phyloP scores from a whole-genome alignment of 2,113 vertebrate genomes.

The Fulica atra region DNA sequence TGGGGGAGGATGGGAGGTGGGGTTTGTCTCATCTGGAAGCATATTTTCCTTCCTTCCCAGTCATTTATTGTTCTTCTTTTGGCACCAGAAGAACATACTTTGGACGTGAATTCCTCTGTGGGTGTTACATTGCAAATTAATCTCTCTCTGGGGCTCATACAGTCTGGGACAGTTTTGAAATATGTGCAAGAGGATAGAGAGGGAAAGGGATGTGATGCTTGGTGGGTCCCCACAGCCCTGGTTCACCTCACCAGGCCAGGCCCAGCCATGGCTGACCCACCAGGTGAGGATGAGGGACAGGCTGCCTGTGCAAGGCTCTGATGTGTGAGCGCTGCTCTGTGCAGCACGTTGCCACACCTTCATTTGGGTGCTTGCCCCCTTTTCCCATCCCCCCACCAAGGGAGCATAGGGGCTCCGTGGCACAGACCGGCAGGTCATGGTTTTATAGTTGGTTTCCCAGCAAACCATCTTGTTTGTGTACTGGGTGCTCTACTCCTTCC shows the following conservation, averaged over 20 bases:
- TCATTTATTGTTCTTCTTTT: constrained; percentile 63
- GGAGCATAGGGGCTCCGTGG: rapidly evolving
- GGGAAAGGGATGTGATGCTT: not conserved
- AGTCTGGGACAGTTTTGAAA: constrained; percentile 33
- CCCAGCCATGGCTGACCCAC: rapidly evolving
- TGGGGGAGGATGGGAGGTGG: constrained; percentile 14
- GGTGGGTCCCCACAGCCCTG: not conserved
- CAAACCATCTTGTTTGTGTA: rapidly evolving
- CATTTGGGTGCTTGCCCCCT: rapidly evolving
- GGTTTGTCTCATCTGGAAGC: constrained; percentile 52
- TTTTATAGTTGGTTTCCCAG: not conserved
- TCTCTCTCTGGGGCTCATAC: constrained; percentile 49
- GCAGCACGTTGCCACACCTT: rapidly evolving
- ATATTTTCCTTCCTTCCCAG: constrained; percentile 26
- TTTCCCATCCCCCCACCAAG: rapidly evolving
- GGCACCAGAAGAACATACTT: constrained; percentile 60
- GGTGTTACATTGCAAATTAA: constrained; percentile 60
- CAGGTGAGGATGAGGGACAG: rapidly evolving
- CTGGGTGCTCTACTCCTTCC: not conserved
- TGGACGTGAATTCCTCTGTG: constrained; percentile 58
- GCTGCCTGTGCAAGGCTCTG: rapidly evolving
- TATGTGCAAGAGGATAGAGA: not conserved
- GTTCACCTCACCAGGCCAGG: not conserved
- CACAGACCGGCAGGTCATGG: rapidly evolving
- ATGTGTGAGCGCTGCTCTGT: rapidly evolving